phyloP scores from a whole-genome alignment of 2,797 vertebrate genomes.

The Anniella stebbinsi region DNA sequence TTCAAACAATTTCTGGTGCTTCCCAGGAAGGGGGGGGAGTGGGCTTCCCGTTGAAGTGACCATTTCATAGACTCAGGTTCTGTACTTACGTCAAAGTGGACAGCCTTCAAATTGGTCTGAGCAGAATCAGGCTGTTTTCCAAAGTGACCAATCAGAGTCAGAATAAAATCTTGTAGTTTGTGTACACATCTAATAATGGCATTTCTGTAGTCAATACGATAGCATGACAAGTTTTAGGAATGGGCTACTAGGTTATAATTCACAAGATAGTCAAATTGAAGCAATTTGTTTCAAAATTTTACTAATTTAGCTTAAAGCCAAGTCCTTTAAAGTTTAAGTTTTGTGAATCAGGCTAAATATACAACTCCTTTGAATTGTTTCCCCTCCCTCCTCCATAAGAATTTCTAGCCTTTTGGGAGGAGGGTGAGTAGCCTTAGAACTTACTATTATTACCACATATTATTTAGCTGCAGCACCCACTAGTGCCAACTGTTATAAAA shows the following conservation, averaged over 20 bases:
- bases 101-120: too few relatives aligned
- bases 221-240: background rate
- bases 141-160: too few relatives aligned
- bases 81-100: too few relatives aligned
- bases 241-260: background rate
- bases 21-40: too few relatives aligned
- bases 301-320: background rate
- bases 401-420: background rate
- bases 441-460: conserved; percentile 2
- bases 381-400: background rate
- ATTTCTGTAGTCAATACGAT: background rate
- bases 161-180: too few relatives aligned
- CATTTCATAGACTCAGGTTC: too few relatives aligned
- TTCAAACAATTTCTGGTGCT: too few relatives aligned
- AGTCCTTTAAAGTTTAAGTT: background rate
- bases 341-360: background rate
- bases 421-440: background rate
- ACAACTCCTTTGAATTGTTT: background rate
- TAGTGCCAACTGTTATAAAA: conserved; percentile 66
- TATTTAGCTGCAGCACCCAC: conserved; percentile 72
- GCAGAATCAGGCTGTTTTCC: too few relatives aligned
- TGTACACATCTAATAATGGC: background rate
- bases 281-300: background rate
- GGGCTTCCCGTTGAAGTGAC: too few relatives aligned
- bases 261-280: background rate